Evolutionary conservation across 2,113 vertebrate species (phyloP).

Genomic region (Brachypodius melanocephalos): DNA sequence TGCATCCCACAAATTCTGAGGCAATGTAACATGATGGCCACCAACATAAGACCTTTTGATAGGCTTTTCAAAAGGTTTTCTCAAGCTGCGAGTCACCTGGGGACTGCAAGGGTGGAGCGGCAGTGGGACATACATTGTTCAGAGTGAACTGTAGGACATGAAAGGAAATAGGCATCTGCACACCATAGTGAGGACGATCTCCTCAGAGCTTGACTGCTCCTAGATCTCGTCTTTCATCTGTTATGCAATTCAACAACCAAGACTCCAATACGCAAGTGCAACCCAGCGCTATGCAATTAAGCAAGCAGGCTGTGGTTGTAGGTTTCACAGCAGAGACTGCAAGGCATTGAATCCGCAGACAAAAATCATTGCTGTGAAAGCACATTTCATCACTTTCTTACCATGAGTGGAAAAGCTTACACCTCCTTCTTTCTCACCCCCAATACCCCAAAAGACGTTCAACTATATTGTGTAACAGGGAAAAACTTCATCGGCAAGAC

Average conservation of each 20-base stretch:
- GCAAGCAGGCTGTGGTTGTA: not conserved
- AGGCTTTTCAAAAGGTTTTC: not conserved
- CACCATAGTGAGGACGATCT: not conserved
- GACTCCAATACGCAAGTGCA: not conserved
- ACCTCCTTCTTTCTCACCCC: not conserved
- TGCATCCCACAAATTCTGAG: not conserved
- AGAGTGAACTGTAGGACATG: not conserved
- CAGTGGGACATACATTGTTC: not conserved
- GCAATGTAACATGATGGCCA: not conserved
- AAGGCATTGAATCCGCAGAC: not conserved
- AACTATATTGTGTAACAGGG: not conserved
- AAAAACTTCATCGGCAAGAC: not conserved
- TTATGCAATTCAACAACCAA: not conserved
- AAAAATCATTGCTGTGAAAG: not conserved
- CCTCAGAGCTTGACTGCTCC: not conserved
- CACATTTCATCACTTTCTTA: conserved; percentile 25
- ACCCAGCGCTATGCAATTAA: not conserved
- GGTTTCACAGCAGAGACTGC: not conserved
- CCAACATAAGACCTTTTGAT: not conserved
- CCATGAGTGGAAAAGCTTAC: conserved; percentile 12
- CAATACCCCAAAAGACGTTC: not conserved
- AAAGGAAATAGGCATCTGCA: not conserved
- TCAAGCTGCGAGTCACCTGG: not conserved
- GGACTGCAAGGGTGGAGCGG: not conserved
- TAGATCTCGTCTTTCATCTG: not conserved